Base-by-base conservation (phyloP, 1,140 invertebrate species). In the Brachionus calyciflorus region DNA sequence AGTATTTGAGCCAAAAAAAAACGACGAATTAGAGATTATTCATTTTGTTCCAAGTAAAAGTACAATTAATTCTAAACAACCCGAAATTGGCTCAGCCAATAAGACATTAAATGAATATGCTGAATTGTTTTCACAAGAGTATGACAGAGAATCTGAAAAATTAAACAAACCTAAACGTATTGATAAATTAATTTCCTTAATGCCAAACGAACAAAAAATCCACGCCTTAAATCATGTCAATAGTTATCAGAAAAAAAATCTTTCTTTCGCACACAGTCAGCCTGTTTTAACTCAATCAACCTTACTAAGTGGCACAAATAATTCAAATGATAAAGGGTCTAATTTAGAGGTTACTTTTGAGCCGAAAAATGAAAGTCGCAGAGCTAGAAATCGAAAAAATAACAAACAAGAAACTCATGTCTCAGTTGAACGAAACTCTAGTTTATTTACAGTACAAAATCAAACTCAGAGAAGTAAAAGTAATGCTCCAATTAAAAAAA, bases 121-220 rank as follows among this genome's bases (percentile, higher is more conserved):
- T 19, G 14, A 73, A 9, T n/a, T 73, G 46, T 73, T 73, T 33
- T 28, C 28, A 9, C 46, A 51, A 33, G 69, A 55, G 9, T 73
- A 51, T 51, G 51, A 55, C 19, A 73, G 41, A 73, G 69, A 73
- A 14, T 7, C 14, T 21, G 69, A 73, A 24, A 49, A 51, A 41
- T 55, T 51, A 37, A 73, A 73, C 24, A 73, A 73, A 73, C 17
- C 33, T 10, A 73, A 73, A 49, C 69, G 69, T 51, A 73, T 73
- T 49, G 30, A 55, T 19, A 49, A 49, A 26, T 33, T 73, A 41
- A 49, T 73, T 51, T 49, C 69, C 7, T 44, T 26, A 19, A 73
- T 73, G 69, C 69, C 69, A 24, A 46, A 73, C 14, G 46, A 73
- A 12, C 46, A 73, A 41, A 73, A 73, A 51, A 30, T 30, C 9